These are phyloP conservation scores for Ailurus styani DNA, from an alignment of 2,113 vertebrate genomes.

Conservation along the genomic window DNA sequence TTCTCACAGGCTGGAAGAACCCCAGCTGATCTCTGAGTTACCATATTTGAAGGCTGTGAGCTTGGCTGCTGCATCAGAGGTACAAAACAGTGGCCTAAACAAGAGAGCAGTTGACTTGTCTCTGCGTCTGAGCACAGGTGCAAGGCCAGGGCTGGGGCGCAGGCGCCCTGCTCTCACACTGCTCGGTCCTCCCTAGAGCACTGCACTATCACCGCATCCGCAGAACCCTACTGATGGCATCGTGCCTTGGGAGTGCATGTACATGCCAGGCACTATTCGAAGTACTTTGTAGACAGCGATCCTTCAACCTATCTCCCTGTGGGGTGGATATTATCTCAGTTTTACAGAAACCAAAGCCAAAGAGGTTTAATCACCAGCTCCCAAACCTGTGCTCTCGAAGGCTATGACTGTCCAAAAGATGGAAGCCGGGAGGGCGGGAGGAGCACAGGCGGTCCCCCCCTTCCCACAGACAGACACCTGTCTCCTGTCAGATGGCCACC, in stretches of 20 bases:
- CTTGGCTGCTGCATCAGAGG: background rate
- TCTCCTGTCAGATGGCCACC: background rate
- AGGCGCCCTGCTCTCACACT: background rate
- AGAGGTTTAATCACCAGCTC: background rate
- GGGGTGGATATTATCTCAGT: background rate
- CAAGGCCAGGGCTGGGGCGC: background rate
- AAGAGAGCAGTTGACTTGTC: background rate
- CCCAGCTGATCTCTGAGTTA: background rate
- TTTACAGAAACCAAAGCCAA: background rate
- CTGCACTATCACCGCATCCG: no score
- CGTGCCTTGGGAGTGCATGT: rapidly evolving
- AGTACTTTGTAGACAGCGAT: background rate
- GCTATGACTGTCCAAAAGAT: background rate
- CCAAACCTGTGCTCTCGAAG: background rate
- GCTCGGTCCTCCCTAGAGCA: background rate
- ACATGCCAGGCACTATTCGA: background rate
- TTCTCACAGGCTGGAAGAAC: background rate
- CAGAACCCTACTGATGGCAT: background rate
- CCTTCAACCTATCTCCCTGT: background rate
- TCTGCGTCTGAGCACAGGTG: rapidly evolving
- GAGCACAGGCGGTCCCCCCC: no score
- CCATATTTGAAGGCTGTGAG: background rate
- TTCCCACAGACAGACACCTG: background rate
- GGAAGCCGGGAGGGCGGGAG: background rate
- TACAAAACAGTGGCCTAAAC: background rate